Evolutionary conservation across 1,140 invertebrate species (phyloP), one percentile per base, ranked within the genome.

Genomic region (Oncopeltus fasciatus): DNA sequence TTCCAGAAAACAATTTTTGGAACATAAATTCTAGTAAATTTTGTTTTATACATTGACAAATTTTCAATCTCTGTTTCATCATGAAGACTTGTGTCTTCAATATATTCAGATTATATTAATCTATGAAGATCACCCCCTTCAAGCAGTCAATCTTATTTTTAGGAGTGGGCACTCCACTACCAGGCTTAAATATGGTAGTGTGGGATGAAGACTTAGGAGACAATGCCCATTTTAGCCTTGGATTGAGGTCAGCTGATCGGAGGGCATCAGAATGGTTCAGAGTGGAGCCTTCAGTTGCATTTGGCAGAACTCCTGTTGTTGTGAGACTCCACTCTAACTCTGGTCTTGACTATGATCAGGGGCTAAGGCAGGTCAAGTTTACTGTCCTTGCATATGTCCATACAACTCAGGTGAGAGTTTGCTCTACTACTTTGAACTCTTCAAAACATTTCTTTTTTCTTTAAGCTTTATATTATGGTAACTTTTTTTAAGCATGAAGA

Each of bases 121-220:
- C n/a, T n/a, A n/a, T n/a, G n/a, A n/a, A n/a, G n/a, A n/a, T n/a
- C n/a, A n/a, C n/a, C n/a, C n/a, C n/a, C n/a, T n/a, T n/a, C n/a
- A n/a, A 43, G 11, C n/a, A 43, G n/a, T n/a, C n/a, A n/a, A n/a
- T n/a, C n/a, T n/a, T n/a, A 3, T 62, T 46, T 66, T 12, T 61
- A 76, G 74, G 68, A 27, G 66, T 71, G 26, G 76, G 74, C 16
- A 74, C 73, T 0, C 74, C 76, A 2, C 66, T 79, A 31, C 70
- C 73, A 65, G 86, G 86, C 11, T 69, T 90, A 9, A 85, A 86
- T 14, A 82, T 90, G 70, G 80, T 86, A 43, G 86, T 88, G 0
- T 82, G 79, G 68, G 88, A 90, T 67, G 77, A 78, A 1, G 88
- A 90, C 69, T 78, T 87, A 44, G 86, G 84, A 1, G 81, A 83